A percentile compares a stretch with the other conserved stretches of the same genome.
Evolutionary conservation across 2,888 invertebrate genomes (phyloP).

Genomic region (Creontiades dilutus): DNA sequence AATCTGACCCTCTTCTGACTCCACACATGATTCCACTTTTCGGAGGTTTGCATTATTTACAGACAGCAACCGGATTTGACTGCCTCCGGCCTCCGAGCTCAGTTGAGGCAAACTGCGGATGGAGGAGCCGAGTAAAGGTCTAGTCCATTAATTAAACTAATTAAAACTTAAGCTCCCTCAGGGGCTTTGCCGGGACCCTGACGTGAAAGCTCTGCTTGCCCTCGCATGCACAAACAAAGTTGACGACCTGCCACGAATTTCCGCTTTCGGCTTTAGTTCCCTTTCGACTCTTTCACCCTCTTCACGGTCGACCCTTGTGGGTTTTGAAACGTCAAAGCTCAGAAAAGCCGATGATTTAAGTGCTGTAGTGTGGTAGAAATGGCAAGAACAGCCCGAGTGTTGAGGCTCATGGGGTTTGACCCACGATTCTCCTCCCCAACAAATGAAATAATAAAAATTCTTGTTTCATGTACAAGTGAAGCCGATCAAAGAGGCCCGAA

Average conservation of each 20-base stretch:
- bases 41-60: conserved; percentile 19
- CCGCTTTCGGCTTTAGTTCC: conserved; percentile 11
- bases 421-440: too few species aligned
- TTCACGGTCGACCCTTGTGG: not conserved
- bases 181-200: conserved; percentile 5
- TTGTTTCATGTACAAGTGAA: too few species aligned
- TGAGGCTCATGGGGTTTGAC: too few species aligned
- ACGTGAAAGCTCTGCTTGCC: conserved; percentile 31
- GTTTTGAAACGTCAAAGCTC: too few species aligned
- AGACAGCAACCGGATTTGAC: conserved; percentile 30
- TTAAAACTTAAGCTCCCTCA: conserved; percentile 19
- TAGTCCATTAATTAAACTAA: conserved; percentile 30
- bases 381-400: too few species aligned
- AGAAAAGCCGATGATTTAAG: too few species aligned
- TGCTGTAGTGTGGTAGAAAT: too few species aligned
- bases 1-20: not conserved
- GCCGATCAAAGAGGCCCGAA: too few species aligned
- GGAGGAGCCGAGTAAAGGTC: not conserved
- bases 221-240: conserved; percentile 13
- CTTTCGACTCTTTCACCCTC: not conserved
- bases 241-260: conserved; percentile 25
- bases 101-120: conserved; percentile 6
- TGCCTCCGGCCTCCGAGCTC: conserved; percentile 13
- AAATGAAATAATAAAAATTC: too few species aligned
- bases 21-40: not conserved